Conservation (phyloP, 1,140 invertebrate genomes). For the Drosophila virilis region DNA sequence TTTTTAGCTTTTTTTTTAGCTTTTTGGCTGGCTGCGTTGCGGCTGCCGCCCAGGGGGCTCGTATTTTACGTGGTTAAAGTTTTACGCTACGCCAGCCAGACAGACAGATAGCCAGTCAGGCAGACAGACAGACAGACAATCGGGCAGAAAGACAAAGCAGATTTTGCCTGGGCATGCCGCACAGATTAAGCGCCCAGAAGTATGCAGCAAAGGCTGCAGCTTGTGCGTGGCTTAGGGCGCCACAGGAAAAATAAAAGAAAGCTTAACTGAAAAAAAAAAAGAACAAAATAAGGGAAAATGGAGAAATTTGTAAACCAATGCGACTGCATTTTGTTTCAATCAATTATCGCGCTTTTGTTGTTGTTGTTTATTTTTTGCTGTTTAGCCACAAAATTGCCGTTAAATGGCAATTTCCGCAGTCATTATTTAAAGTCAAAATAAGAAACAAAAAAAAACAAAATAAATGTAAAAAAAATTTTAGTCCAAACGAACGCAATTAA, state of each 20-base stretch:
- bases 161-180: conserved; percentile 41
- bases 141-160: conserved; percentile 43
- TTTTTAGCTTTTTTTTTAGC: background rate
- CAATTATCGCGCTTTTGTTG: conserved; percentile 55
- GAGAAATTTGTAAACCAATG: conserved; percentile 35
- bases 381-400: conserved; percentile 63
- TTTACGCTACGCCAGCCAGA: conserved; percentile 53
- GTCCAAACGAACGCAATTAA: conserved; percentile 56
- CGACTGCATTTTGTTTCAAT: conserved; percentile 63
- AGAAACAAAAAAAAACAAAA: conserved; percentile 27
- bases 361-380: conserved; percentile 9
- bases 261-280: background rate
- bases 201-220: conserved; percentile 35
- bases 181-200: conserved; percentile 54
- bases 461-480: conserved; percentile 36
- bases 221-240: conserved; percentile 22
- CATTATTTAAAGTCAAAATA: conserved; percentile 64
- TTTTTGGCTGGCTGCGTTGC: conserved; percentile 30
- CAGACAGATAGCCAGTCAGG: conserved; percentile 50
- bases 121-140: conserved; percentile 41
- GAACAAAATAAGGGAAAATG: background rate
- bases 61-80: conserved; percentile 73
- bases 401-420: conserved; percentile 76
- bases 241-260: conserved; percentile 14
- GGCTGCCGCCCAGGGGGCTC: conserved; percentile 52